Percentiles rank a stretch among this genome's conserved stretches.
Evolutionary conservation across 2,888 invertebrate genomes (phyloP).

Genomic region (Molanna angustata): DNA sequence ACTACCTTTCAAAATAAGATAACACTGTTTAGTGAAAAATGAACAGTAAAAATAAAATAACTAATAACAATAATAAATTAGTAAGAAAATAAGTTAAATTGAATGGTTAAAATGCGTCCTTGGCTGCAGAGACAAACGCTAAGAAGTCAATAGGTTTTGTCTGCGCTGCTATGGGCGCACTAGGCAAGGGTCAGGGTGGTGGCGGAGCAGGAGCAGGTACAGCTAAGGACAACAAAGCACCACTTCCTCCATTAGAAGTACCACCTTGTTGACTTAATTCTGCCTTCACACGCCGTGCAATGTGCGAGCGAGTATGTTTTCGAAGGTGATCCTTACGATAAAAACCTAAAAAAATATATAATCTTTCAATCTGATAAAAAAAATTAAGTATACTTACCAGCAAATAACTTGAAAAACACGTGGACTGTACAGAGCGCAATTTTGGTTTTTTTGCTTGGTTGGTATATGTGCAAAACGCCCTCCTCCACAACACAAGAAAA

Average conservation of each 20-base stretch:
- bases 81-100: background rate
- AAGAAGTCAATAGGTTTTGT: conserved; percentile 43
- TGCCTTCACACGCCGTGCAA: conserved; percentile 80
- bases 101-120: conserved; percentile 41
- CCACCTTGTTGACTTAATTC: conserved; percentile 72
- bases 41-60: background rate
- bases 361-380: too few relatives aligned
- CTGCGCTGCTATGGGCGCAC: conserved; percentile 38
- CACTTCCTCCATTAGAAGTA: conserved; percentile 39
- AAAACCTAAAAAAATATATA: conserved; percentile 67
- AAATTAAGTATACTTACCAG: too few relatives aligned
- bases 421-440: too few relatives aligned
- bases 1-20: too few relatives aligned
- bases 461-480: too few relatives aligned
- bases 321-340: conserved; percentile 85
- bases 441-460: too few relatives aligned
- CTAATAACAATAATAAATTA: background rate
- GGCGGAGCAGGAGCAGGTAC: conserved; percentile 43
- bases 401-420: too few relatives aligned
- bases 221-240: conserved; percentile 37
- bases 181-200: conserved; percentile 40
- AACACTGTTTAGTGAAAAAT: too few relatives aligned
- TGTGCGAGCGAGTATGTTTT: conserved; percentile 82
- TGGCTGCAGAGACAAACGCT: conserved; percentile 47
- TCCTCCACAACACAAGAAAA: too few relatives aligned